These are phyloP conservation scores for Leptinotarsa haldemani DNA, from an alignment of 2,888 invertebrate species.

Conservation along the genomic window DNA sequence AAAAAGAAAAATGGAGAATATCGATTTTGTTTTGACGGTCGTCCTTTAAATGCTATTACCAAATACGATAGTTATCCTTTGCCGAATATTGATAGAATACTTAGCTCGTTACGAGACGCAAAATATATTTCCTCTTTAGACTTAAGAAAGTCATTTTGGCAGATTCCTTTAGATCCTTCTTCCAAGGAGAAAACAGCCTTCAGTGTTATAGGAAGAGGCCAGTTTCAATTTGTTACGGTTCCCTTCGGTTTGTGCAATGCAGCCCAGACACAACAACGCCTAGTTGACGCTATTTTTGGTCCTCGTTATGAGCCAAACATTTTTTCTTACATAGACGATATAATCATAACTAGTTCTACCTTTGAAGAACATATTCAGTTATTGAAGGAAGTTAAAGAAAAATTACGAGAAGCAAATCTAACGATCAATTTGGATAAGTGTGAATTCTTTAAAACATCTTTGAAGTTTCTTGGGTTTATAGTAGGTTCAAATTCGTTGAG, in stretches of 20 bases:
- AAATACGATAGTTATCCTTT: conserved; percentile 51
- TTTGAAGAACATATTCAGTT: conserved; percentile 47
- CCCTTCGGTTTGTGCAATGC: conserved; percentile 48
- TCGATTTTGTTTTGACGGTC: conserved; percentile 45
- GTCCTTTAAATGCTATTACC: conserved; percentile 49
- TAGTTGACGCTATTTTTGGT: conserved; percentile 45
- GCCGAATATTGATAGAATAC: conserved; percentile 47
- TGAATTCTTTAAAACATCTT: conserved; percentile 30
- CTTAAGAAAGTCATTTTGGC: conserved; percentile 48
- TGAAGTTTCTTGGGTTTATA: conserved; percentile 51
- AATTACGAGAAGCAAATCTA: conserved; percentile 43
- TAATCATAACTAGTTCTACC: conserved; percentile 39
- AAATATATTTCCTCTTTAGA: conserved; percentile 48
- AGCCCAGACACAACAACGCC: conserved; percentile 32
- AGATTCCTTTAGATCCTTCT: conserved; percentile 46
- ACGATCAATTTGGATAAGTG: conserved; percentile 49
- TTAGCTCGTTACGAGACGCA: conserved; percentile 45
- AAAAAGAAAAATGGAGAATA: conserved; percentile 40
- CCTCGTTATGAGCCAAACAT: conserved; percentile 24
- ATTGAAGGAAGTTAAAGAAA: conserved; percentile 39
- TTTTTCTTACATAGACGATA: conserved; percentile 31
- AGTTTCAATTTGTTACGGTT: conserved; percentile 50
- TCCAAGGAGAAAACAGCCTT: conserved; percentile 56
- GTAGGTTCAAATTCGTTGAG: conserved; percentile 47
- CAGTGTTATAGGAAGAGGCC: conserved; percentile 51